A percentile compares a stretch with the other conserved stretches of the same genome.
Conservation (phyloP, 2,888 invertebrate genomes). For the Sesia apiformis region DNA sequence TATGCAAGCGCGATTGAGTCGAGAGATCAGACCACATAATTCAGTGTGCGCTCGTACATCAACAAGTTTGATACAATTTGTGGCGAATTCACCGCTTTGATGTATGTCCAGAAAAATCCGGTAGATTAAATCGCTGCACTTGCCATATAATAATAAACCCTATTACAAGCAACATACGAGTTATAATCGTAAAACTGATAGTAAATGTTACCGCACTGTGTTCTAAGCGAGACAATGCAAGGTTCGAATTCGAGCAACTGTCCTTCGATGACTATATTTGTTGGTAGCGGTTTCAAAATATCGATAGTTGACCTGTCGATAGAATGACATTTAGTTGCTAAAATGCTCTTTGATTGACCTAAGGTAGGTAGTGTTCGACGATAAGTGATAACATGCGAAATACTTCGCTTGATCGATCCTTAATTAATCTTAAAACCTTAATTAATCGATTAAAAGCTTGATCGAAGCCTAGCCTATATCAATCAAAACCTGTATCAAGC, state of each 20-base stretch:
- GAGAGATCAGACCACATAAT: not conserved
- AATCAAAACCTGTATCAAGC: too few species aligned
- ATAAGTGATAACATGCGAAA: too few species aligned
- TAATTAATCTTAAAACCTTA: too few species aligned
- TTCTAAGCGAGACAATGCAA: not conserved
- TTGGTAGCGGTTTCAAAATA: not conserved
- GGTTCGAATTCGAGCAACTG: not conserved
- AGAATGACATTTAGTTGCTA: too few species aligned
- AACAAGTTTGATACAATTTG: slow-evolving; percentile 15
- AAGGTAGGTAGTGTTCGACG: too few species aligned
- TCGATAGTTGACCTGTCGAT: not conserved
- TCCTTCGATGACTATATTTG: not conserved
- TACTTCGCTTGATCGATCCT: too few species aligned
- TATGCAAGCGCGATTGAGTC: too few species aligned
- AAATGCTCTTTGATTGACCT: too few species aligned
- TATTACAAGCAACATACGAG: not conserved
- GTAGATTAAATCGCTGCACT: slow-evolving; percentile 11
- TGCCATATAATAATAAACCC: slow-evolving; percentile 1
- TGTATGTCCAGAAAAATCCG: slow-evolving; percentile 15
- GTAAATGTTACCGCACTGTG: not conserved
- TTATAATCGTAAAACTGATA: not conserved
- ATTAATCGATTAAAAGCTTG: too few species aligned
- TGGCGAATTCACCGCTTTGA: slow-evolving; percentile 9
- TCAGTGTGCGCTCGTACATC: slow-evolving; percentile 9
- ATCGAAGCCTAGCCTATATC: too few species aligned